Evolutionary conservation across 2,888 invertebrate genomes (phyloP), one percentile per base, ranked within the genome.

Genomic region (Cyrtodaria siliqua): DNA sequence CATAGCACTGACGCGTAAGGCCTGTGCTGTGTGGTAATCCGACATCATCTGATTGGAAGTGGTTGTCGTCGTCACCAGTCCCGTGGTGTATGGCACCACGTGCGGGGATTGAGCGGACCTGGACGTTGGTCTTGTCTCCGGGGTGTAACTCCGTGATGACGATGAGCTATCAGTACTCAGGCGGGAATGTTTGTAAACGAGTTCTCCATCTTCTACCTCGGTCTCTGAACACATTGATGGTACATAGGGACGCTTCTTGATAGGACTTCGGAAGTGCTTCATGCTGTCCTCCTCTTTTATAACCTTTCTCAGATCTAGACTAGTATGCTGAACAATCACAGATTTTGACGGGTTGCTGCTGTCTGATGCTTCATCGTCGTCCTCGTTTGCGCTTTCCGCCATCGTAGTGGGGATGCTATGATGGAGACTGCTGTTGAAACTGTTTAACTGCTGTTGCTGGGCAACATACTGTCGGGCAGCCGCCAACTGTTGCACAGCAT

Each of bases 181-280:
- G 38, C 82, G 81, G 69, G 77, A 76, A 78, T 83, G 76, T 76
- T 84, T 84, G 62, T 79, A 69, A 29, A 62, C 67, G 56, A 64
- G 64, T 44, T 81, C 79, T 6, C 68, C 66, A 20, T 59, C 70
- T 18, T 74, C 83, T 29, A 42, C 55, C 33, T 73, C 70, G 26
- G 57, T 56, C 47, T 79, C 77, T n/a, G 69, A 62, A 68, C 61
- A 75, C 42, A 50, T 72, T 33, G 75, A 68, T 55, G 89, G 87
- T 59, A 88, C 85, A 73, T 91, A 90, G 26, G 92, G 92, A 63
- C 92, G 85, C 79, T 92, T 92, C 76, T 92, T 92, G 44, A 91
- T 89, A 27, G 92, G 92, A 85, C 91, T 91, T 73, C 89, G 87
- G 72, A 90, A 87, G 55, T 88, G 88, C 63, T 89, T 88, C 18